Base-by-base conservation (phyloP, 2,797 vertebrate genomes). In the Euthynnus affinis region DNA sequence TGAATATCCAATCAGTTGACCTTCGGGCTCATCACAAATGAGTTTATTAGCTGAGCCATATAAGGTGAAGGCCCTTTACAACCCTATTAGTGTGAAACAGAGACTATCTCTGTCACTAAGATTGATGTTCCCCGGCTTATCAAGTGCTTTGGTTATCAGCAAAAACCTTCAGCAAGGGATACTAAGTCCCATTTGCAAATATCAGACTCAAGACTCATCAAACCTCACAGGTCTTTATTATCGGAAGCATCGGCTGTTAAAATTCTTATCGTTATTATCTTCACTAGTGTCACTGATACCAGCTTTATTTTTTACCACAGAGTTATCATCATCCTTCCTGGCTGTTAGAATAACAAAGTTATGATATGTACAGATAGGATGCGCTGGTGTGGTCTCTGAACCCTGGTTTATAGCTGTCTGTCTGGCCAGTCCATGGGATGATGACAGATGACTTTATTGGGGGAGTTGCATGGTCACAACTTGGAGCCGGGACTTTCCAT, bases 21-120 rank as follows among this genome's bases (percentile, higher is more conserved):
- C 95, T 96, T 96, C 92, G 91, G 87, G 89, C 94, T 94, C 92
- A 95, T 95, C 93, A 92, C 92, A 93, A 92, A 94, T 91, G 72
- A 89, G 80, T 96, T 96, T 95, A 96, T 96, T 95, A 94, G 94
- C 76, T 44, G 25, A 71, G 82, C 84, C 68, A 91, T 94, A 95
- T 95, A 92, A 94, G 85, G 81, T 80, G 81, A 93, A 84, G 75
- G 82, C 66, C 52, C 74, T 94, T 95, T 94, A 95, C 92, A 89
- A 87, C 92, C 80, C 85, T 90, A 93, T 93, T 92, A 93, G 91
- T 80, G 74, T 75, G 62, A 90, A 85, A 85, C 76, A 79, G 40
- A 82, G 87, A 92, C 89, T 92, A 92, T 92, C 90, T 92, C 88
- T 85, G 87, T 88, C 89, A 91, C 80, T 76, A 83, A 92, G 93